A percentile compares a stretch with the other conserved stretches of the same genome.
phyloP scores from a whole-genome alignment of 2,888 invertebrate genomes.

The Trileptium ribeirensis region DNA sequence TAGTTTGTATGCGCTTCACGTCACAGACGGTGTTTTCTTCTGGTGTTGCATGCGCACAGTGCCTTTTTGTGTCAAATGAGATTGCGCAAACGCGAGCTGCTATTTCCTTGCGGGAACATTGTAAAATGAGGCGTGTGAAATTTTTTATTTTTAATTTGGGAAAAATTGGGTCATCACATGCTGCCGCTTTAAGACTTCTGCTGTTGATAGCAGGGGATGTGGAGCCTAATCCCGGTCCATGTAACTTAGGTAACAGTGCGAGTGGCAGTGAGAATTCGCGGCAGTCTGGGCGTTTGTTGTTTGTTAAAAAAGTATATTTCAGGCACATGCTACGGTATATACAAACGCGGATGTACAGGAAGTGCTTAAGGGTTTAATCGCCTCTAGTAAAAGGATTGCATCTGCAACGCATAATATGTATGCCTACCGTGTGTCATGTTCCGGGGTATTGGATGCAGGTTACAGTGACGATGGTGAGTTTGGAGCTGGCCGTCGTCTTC shows the following conservation, averaged over 20 bases:
- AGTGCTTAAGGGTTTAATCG: conserved; percentile 59
- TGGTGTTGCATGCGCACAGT: not conserved
- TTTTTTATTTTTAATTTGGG: not conserved
- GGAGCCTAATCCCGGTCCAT: not conserved
- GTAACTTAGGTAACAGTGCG: not conserved
- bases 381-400: conserved; percentile 64
- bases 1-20: not conserved
- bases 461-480: conserved; percentile 78
- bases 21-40: not conserved
- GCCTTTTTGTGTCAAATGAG: not conserved
- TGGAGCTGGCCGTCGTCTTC: conserved; percentile 69
- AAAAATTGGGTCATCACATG: not conserved
- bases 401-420: conserved; percentile 76
- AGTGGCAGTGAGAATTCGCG: not conserved
- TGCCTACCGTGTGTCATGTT: conserved; percentile 59
- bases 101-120: not conserved
- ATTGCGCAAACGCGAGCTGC: not conserved
- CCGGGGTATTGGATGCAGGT: conserved; percentile 58
- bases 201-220: not conserved
- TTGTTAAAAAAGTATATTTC: conserved; percentile 64
- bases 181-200: not conserved
- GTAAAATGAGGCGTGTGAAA: not conserved
- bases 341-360: conserved; percentile 61
- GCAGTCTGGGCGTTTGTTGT: not conserved
- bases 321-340: conserved; percentile 65